Percentiles rank a stretch among this genome's conserved stretches.
Evolutionary conservation across 2,113 vertebrate species (phyloP).

Genomic region (Coreoperca whiteheadi): DNA sequence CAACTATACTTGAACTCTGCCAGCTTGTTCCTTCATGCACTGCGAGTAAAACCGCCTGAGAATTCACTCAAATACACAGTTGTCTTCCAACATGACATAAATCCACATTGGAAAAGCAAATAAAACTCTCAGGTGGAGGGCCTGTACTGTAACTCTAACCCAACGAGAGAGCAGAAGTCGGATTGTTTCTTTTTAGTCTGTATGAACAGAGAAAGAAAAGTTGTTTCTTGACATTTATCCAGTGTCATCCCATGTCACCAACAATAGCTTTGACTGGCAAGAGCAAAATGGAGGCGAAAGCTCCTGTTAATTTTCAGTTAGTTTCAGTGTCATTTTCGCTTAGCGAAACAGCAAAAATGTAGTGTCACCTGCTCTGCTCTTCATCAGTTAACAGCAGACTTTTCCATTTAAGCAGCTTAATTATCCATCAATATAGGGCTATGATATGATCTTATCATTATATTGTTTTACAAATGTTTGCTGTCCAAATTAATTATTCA

Average conservation of each 20-base stretch:
- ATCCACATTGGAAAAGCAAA: slow-evolving; percentile 50
- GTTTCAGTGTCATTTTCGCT: neutral
- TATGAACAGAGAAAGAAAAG: slow-evolving; percentile 2
- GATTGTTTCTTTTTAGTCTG: neutral
- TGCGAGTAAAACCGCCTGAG: slow-evolving; percentile 30
- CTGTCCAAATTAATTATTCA: neutral
- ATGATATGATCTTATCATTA: neutral
- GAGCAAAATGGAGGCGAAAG: neutral
- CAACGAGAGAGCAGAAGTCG: neutral
- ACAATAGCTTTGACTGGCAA: slow-evolving; percentile 1
- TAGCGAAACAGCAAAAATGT: neutral
- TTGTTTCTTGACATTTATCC: slow-evolving; percentile 21
- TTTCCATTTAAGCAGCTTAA: neutral
- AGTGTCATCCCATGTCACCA: neutral
- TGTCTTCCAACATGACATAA: slow-evolving; percentile 52
- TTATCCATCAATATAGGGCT: neutral
- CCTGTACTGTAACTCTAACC: slow-evolving; percentile 20
- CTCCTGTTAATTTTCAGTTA: neutral
- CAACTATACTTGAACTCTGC: slow-evolving; percentile 49
- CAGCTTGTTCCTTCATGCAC: slow-evolving; percentile 12
- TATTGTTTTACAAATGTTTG: neutral
- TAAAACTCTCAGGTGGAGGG: slow-evolving; percentile 19
- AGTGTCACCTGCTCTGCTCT: neutral
- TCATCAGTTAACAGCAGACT: neutral
- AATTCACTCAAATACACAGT: slow-evolving; percentile 1